phyloP scores from a whole-genome alignment of 64 coral and sea anemone genomes.

The Stylophora pistillata region DNA sequence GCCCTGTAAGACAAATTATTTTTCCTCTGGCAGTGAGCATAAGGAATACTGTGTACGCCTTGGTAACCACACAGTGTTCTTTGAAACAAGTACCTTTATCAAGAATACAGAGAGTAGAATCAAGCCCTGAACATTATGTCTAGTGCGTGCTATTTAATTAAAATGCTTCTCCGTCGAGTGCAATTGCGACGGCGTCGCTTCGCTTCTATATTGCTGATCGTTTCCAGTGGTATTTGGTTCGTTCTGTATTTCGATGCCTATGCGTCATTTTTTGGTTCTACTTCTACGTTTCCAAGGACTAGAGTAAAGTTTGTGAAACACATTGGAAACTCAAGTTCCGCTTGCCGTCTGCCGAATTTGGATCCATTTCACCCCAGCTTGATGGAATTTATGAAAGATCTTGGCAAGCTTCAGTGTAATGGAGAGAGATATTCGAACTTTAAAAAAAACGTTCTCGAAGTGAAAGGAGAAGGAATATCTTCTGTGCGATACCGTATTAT shows the following conservation, averaged over 20 bases:
- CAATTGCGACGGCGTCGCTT: not conserved
- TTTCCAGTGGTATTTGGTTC: not conserved
- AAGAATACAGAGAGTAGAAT: no score
- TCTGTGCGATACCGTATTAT: not conserved
- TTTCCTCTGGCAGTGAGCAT: no score
- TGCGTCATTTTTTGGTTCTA: not conserved
- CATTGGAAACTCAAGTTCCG: not conserved
- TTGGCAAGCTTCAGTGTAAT: not conserved
- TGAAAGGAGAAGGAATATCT: not conserved
- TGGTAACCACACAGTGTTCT: no score
- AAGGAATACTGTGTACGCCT: no score
- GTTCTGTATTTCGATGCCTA: not conserved
- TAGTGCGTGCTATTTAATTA: no score
- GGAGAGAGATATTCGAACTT: not conserved
- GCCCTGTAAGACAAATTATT: no score
- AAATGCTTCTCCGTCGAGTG: not conserved
- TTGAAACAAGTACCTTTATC: no score
- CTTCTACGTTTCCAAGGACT: not conserved
- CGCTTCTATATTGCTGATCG: not conserved
- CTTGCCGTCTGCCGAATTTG: constrained; percentile 13
- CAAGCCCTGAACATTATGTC: no score
- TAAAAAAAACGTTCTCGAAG: not conserved
- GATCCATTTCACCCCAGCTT: constrained; percentile 24
- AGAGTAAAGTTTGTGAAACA: not conserved
- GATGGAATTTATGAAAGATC: constrained; percentile 8